These are phyloP conservation scores for Formica exsecta DNA, from an alignment of 1,140 invertebrate species.

Conservation along the genomic window DNA sequence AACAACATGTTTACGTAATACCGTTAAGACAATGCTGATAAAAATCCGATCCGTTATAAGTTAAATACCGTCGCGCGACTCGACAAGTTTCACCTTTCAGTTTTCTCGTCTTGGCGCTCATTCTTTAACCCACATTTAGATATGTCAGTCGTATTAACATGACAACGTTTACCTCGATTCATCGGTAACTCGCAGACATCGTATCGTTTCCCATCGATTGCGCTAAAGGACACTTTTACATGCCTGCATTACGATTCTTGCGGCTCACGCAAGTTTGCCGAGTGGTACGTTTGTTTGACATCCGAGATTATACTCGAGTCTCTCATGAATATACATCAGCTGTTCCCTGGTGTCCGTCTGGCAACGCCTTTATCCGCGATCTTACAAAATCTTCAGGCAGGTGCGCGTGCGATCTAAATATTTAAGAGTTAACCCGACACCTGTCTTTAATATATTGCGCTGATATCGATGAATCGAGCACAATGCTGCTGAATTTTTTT, in stretches of 20 bases:
- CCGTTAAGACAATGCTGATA: slow-evolving; percentile 1
- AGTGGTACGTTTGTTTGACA: neutral
- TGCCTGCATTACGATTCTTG: neutral
- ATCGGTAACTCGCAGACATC: neutral
- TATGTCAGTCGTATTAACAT: slow-evolving; percentile 23
- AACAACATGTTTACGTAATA: slow-evolving; percentile 18
- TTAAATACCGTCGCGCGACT: neutral
- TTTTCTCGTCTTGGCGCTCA: neutral
- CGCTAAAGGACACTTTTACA: neutral
- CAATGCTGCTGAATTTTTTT: neutral
- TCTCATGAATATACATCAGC: slow-evolving; percentile 48
- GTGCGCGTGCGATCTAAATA: slow-evolving; percentile 38
- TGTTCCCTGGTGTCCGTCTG: neutral
- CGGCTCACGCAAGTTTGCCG: neutral
- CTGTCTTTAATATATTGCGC: slow-evolving; percentile 60
- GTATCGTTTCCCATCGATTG: neutral
- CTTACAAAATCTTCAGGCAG: slow-evolving; percentile 68
- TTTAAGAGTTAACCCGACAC: slow-evolving; percentile 60
- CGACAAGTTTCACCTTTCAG: slow-evolving; percentile 18
- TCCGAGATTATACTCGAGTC: slow-evolving; percentile 15
- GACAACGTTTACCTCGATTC: neutral
- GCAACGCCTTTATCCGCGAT: slow-evolving; percentile 26
- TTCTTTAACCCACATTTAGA: slow-evolving; percentile 11
- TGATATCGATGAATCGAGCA: neutral
- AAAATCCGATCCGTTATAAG: slow-evolving; percentile 19